Percentiles rank a stretch among this genome's conserved stretches.
phyloP scores from a whole-genome alignment of 1,140 invertebrate species.

The Oscheius sp. region DNA sequence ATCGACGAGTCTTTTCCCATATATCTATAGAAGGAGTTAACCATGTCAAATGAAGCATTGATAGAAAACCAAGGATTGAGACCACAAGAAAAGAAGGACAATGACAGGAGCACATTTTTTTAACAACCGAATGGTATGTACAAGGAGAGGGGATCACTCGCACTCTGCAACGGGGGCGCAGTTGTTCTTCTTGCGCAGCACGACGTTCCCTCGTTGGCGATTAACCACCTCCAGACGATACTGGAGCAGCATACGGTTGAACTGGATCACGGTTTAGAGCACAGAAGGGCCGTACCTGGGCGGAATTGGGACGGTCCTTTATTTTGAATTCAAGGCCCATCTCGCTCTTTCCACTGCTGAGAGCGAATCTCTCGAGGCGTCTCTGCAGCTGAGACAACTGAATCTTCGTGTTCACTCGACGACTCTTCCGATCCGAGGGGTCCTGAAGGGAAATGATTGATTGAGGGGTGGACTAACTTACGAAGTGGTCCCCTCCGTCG shows the following conservation, averaged over 20 bases:
- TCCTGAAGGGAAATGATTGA: not conserved
- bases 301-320: constrained; percentile 4
- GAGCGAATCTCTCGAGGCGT: constrained; percentile 8
- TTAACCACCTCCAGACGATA: constrained; percentile 29
- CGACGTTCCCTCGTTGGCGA: constrained; percentile 23
- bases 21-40: not conserved
- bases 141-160: not conserved
- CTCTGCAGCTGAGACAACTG: constrained; percentile 5
- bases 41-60: not conserved
- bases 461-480: not conserved
- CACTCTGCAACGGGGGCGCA: not conserved
- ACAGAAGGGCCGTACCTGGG: not conserved
- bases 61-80: not conserved
- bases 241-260: constrained; percentile 16
- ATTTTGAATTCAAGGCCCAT: constrained; percentile 16
- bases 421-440: not conserved
- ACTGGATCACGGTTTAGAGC: not conserved
- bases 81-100: not conserved
- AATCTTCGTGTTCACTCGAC: not conserved
- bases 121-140: not conserved
- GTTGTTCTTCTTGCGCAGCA: constrained; percentile 16
- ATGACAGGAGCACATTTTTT: no score
- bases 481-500: not conserved
- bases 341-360: not conserved
- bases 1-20: not conserved